Evolutionary conservation across 2,888 invertebrate genomes (phyloP).

Genomic region (Leucophenga montana): DNA sequence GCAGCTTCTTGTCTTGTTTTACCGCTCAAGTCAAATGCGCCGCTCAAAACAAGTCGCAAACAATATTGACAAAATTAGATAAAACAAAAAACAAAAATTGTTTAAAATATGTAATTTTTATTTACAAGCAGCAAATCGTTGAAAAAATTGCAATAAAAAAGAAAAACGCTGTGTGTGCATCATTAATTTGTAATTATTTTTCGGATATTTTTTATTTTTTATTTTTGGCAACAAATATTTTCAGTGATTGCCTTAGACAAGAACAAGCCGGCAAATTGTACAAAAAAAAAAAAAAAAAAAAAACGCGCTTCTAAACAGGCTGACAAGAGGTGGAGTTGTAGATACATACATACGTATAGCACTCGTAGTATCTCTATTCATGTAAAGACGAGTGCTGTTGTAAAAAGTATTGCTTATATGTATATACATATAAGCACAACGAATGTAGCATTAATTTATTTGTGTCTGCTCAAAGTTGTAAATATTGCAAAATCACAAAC

Average conservation of each 20-base stretch:
- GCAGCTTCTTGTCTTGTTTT: constrained; percentile 1
- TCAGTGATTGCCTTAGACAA: constrained; percentile 12
- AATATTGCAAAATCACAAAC: constrained; percentile 12
- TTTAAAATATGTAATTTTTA: constrained; percentile 8
- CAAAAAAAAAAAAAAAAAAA: too few species aligned
- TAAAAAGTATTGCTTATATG: too few species aligned
- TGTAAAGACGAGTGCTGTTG: too few species aligned
- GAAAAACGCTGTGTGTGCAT: not conserved
- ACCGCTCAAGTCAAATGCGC: constrained; percentile 22
- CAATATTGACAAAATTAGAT: constrained; percentile 24
- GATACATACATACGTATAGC: not conserved
- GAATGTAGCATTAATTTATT: constrained; percentile 10
- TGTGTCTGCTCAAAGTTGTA: not conserved
- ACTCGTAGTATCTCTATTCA: not conserved
- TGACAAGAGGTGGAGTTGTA: not conserved
- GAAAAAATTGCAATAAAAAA: not conserved
- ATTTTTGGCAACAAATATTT: not conserved
- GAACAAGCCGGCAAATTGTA: constrained; percentile 8
- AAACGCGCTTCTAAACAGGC: not conserved
- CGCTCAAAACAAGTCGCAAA: constrained; percentile 19
- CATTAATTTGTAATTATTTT: constrained; percentile 19
- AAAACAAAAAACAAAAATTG: constrained; percentile 18
- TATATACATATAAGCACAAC: not conserved
- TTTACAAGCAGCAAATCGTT: not conserved
- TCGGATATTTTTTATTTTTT: not conserved